Conservation (phyloP, 2,113 vertebrate genomes). For the Channa maculata region DNA sequence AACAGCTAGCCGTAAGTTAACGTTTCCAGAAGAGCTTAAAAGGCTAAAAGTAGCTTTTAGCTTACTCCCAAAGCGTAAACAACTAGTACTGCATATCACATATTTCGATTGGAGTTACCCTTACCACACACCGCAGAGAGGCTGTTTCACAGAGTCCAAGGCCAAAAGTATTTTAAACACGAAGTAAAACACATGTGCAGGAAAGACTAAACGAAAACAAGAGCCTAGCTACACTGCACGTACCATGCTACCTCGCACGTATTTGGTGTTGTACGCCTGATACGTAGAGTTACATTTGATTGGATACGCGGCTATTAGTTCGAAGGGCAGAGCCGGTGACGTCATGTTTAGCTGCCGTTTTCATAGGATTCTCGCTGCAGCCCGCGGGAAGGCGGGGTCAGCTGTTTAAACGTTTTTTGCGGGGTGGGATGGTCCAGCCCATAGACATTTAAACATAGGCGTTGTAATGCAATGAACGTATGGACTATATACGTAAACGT, state of each 20-base stretch:
- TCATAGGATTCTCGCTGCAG: too few relatives aligned
- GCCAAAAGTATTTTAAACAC: not conserved
- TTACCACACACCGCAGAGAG: not conserved
- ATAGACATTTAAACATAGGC: too few relatives aligned
- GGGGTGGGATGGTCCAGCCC: too few relatives aligned
- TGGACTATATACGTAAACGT: too few relatives aligned
- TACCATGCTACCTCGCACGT: conserved; percentile 6
- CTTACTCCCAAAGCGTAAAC: not conserved
- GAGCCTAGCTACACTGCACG: not conserved
- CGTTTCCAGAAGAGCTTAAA: not conserved
- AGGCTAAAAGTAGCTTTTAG: conserved; percentile 56
- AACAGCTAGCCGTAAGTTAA: not conserved
- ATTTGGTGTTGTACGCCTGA: not conserved
- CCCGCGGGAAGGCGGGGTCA: too few relatives aligned
- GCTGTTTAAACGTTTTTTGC: too few relatives aligned
- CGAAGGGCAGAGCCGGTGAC: not conserved
- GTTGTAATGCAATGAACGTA: too few relatives aligned
- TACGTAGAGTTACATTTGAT: conserved; percentile 17
- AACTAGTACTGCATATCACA: not conserved
- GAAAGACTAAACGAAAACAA: not conserved
- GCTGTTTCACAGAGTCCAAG: not conserved
- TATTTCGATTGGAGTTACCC: not conserved
- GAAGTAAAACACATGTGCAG: not conserved
- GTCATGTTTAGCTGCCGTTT: not conserved
- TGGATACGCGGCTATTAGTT: conserved; percentile 23